Percentiles rank a stretch among this genome's conserved stretches.
phyloP scores from a whole-genome alignment of 1,140 invertebrate genomes.

The Tetramorium alpestre region DNA sequence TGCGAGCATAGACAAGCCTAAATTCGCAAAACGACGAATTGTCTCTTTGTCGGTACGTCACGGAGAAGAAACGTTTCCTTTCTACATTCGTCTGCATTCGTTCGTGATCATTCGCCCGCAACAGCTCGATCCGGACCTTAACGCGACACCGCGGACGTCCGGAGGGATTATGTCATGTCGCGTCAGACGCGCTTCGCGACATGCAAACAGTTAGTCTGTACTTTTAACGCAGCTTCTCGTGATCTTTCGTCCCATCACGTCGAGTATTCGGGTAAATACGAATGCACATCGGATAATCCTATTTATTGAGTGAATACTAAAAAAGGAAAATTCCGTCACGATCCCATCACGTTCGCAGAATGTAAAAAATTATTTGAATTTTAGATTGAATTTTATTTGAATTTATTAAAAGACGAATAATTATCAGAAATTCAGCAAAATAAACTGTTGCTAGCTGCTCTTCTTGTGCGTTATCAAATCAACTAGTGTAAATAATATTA shows the following conservation, averaged over 20 bases:
- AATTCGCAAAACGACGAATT: not conserved
- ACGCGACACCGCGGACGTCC: not conserved
- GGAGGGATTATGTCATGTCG: not conserved
- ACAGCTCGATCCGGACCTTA: not conserved
- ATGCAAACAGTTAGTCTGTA: not conserved
- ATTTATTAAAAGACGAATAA: constrained; percentile 6
- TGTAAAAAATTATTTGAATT: not conserved
- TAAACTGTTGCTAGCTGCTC: too few species aligned
- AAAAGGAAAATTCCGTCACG: not conserved
- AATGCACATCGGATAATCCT: not conserved
- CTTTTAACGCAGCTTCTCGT: not conserved
- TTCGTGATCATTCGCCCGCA: not conserved
- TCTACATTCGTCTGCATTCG: not conserved
- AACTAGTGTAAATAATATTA: not conserved
- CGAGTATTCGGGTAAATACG: not conserved
- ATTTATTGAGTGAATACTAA: not conserved
- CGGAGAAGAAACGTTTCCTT: not conserved
- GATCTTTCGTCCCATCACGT: not conserved
- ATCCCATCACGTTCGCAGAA: not conserved
- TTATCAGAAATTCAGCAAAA: not conserved
- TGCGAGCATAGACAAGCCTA: not conserved
- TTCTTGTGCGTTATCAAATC: not conserved
- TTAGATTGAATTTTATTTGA: not conserved
- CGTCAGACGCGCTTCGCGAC: not conserved
- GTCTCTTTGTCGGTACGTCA: not conserved